Evolutionary conservation across 1,140 invertebrate genomes (phyloP).

Genomic region (Drosophila rhopaloa): DNA sequence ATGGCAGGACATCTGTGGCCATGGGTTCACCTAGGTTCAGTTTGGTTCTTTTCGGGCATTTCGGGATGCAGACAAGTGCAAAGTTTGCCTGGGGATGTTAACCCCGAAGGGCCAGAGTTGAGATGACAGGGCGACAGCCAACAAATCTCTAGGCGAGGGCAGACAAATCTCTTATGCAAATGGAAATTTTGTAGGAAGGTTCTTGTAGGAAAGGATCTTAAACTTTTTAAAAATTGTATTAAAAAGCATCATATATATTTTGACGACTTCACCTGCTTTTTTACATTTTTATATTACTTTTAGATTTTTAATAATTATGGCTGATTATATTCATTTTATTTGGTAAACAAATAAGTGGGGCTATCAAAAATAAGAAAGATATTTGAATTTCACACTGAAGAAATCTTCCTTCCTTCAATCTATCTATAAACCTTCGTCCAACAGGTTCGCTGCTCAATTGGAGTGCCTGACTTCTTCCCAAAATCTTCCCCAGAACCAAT

Average conservation of each 20-base stretch:
- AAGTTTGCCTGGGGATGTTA: slow-evolving; percentile 65
- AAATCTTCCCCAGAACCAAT: slow-evolving; percentile 44
- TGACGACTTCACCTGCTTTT: no score
- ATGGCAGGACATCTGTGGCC: slow-evolving; percentile 68
- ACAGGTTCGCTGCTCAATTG: slow-evolving; percentile 23
- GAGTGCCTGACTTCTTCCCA: background rate
- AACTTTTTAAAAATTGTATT: slow-evolving; percentile 8
- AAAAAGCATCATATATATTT: slow-evolving; percentile 1
- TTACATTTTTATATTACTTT: background rate
- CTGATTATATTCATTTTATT: no score
- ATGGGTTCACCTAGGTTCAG: slow-evolving; percentile 18
- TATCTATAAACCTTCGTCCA: background rate
- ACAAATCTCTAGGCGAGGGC: slow-evolving; percentile 67
- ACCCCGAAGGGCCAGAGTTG: slow-evolving; percentile 50
- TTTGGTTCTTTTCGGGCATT: slow-evolving; percentile 3
- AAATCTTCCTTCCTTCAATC: no score
- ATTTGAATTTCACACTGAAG: no score
- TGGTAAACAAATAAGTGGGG: no score
- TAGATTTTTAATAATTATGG: no score
- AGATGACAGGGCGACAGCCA: slow-evolving; percentile 57
- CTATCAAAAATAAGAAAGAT: no score
- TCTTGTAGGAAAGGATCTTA: background rate
- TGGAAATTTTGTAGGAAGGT: slow-evolving; percentile 23
- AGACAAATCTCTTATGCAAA: slow-evolving; percentile 70
- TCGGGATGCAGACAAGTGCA: slow-evolving; percentile 48